Evolutionary conservation across 2,888 invertebrate genomes (phyloP).

Genomic region (Melinaea menophilus): DNA sequence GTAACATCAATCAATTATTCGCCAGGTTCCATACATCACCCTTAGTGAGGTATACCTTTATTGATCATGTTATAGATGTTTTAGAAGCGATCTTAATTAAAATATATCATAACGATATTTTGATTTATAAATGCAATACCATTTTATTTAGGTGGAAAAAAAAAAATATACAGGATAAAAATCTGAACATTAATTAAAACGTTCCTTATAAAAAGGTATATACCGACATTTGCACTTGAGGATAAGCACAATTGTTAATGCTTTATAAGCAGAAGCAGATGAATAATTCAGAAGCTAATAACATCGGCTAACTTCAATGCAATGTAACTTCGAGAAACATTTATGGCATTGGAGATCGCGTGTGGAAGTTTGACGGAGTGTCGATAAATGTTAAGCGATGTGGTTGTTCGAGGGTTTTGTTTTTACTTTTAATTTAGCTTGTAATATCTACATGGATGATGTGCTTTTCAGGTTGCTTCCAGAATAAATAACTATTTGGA

Average conservation of each 20-base stretch:
- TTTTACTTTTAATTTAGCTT: constrained; percentile 2
- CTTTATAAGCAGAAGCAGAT: constrained; percentile 23
- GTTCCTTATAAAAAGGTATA: too few species aligned
- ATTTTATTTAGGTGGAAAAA: too few species aligned
- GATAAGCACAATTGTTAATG: constrained; percentile 13
- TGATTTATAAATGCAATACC: too few species aligned
- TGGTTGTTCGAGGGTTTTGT: constrained; percentile 11
- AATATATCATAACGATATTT: too few species aligned
- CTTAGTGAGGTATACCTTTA: constrained; percentile 27
- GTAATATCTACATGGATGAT: not conserved
- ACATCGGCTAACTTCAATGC: constrained; percentile 31
- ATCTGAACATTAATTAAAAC: too few species aligned
- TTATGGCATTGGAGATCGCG: constrained; percentile 33
- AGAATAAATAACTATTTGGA: not conserved
- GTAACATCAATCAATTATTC: constrained; percentile 42
- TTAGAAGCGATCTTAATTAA: not conserved
- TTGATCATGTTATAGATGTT: not conserved
- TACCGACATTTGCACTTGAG: not conserved
- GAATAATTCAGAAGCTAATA: constrained; percentile 40
- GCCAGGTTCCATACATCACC: constrained; percentile 33
- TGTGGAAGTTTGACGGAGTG: constrained; percentile 21
- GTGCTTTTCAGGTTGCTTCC: constrained; percentile 1
- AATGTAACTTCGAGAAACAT: constrained; percentile 38
- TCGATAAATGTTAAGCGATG: constrained; percentile 21
- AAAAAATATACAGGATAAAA: too few species aligned